phyloP scores from a whole-genome alignment of 2,888 invertebrate species.

The Caenorhabditis macrosperma region DNA sequence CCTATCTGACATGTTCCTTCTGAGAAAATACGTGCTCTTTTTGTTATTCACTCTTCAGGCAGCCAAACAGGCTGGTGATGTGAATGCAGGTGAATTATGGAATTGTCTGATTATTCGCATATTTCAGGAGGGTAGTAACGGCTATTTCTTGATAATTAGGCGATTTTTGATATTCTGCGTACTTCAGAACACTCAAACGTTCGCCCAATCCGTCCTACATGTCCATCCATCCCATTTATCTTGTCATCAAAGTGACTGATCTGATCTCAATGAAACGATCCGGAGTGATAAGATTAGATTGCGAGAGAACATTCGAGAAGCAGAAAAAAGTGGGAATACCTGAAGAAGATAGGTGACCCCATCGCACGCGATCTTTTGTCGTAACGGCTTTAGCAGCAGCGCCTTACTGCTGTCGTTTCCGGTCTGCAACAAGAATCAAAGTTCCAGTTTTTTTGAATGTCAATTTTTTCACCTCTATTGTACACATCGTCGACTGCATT shows the following conservation, averaged over 20 bases:
- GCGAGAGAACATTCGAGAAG: neutral
- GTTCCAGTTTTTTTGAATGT: no score
- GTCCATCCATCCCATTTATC: neutral
- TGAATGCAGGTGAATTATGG: no score
- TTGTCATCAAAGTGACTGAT: neutral
- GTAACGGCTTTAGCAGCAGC: constrained; percentile 91
- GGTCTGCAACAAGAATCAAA: constrained; percentile 60
- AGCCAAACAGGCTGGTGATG: no score
- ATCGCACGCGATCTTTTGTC: constrained; percentile 97
- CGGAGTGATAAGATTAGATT: constrained; percentile 8
- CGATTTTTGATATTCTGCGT: no score
- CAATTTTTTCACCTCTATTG: constrained; percentile 65
- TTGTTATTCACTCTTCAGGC: no score
- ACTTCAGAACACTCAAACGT: no score
- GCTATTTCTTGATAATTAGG: no score
- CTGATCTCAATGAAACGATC: constrained; percentile 4
- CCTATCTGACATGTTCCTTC: no score
- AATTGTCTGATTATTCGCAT: no score
- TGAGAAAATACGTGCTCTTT: no score
- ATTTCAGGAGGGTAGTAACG: no score
- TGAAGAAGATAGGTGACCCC: constrained; percentile 96
- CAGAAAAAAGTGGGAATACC: constrained; percentile 33
- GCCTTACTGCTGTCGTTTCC: constrained; percentile 70
- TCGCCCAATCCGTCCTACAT: no score
- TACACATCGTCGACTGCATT: constrained; percentile 77